Percentiles rank a stretch among this genome's conserved stretches.
Evolutionary conservation across 2,113 vertebrate genomes (phyloP).

Genomic region (Rhinoptilus africanus): DNA sequence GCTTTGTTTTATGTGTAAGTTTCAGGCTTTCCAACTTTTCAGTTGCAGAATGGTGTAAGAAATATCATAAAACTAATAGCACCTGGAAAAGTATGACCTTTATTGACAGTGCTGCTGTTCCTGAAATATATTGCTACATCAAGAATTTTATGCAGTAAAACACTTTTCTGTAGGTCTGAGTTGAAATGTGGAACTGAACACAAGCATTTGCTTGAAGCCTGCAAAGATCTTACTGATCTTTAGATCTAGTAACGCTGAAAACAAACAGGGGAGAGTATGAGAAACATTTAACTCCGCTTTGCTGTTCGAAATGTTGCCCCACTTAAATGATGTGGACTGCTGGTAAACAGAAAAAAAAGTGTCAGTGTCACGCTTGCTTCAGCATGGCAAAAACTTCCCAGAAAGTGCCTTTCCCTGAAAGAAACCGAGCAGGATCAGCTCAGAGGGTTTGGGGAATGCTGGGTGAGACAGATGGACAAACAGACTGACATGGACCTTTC

Average conservation of each 20-base stretch:
- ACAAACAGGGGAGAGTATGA: not conserved
- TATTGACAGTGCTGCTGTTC: not conserved
- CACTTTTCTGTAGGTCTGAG: not conserved
- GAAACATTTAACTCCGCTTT: not conserved
- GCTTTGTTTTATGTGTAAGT: not conserved
- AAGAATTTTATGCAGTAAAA: not conserved
- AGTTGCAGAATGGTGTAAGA: not conserved
- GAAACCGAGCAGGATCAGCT: not conserved
- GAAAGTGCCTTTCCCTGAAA: not conserved
- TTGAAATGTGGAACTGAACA: not conserved
- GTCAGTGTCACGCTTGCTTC: not conserved
- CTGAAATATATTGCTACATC: not conserved
- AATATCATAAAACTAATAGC: not conserved
- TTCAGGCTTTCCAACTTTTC: not conserved
- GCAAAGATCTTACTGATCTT: not conserved
- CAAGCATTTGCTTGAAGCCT: not conserved
- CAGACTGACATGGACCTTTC: not conserved
- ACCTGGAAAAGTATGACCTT: not conserved
- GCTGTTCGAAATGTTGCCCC: not conserved
- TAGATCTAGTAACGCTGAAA: not conserved
- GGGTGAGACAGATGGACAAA: not conserved
- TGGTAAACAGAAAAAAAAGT: not conserved
- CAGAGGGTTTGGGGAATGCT: not conserved
- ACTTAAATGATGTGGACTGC: not conserved
- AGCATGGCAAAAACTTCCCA: not conserved